Percentiles rank a stretch among this genome's conserved stretches.
These are phyloP conservation scores for Petrosia ficiformis DNA, from an alignment of 37 sponge, comb jelly and placozoan genomes.

Conservation along the genomic window DNA sequence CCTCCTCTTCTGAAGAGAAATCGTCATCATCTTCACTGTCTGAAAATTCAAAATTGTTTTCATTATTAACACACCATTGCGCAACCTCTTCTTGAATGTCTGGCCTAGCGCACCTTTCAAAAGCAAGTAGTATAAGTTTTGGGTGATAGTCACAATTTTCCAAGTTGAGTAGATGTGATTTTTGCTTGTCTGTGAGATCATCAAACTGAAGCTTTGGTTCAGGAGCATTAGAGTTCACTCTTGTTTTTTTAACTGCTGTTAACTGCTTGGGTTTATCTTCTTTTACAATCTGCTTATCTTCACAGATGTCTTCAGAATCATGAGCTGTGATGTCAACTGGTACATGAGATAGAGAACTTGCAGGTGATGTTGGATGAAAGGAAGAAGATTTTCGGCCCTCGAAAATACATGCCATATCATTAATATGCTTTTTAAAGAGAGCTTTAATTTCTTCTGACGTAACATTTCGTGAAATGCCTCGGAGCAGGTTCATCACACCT, in stretches of 20 bases:
- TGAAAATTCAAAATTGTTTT: background rate
- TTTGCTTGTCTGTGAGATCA: constrained; percentile 12
- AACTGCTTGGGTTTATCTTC: background rate
- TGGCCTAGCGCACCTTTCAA: constrained; percentile 6
- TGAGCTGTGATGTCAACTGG: background rate
- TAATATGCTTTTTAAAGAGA: too few relatives aligned
- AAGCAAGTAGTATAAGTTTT: constrained; percentile 13
- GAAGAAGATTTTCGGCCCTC: too few relatives aligned
- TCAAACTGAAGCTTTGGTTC: background rate
- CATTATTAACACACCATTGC: constrained; percentile 22
- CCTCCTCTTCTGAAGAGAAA: background rate
- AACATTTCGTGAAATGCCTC: constrained; percentile 28
- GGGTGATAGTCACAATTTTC: background rate
- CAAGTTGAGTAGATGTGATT: constrained; percentile 5
- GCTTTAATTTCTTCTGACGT: background rate
- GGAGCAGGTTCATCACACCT: constrained; percentile 12
- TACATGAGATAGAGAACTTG: background rate
- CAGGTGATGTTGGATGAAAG: too few relatives aligned
- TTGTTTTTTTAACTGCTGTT: too few relatives aligned
- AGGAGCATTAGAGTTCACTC: background rate
- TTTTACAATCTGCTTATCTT: background rate
- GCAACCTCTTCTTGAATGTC: constrained; percentile 9
- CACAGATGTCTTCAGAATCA: too few relatives aligned
- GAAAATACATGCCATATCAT: too few relatives aligned
- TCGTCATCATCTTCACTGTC: constrained; percentile 8